Evolutionary conservation across 2,113 vertebrate genomes (phyloP).

Genomic region (Tapirus terrestris): DNA sequence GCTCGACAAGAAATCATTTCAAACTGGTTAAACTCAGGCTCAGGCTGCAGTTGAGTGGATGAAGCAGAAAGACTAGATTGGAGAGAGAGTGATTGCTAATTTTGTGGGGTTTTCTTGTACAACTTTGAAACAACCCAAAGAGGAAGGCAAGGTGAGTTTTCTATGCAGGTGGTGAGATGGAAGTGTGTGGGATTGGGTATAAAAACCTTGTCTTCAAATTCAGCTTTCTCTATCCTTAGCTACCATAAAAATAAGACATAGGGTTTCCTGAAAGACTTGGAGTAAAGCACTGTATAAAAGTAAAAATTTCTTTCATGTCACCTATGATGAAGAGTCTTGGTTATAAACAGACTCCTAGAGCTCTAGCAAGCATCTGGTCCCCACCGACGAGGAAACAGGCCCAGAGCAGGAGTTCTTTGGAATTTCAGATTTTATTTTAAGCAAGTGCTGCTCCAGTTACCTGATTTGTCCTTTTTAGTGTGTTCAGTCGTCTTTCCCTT

Average conservation of each 20-base stretch:
- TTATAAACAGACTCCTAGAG: neutral
- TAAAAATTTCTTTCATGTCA: fast-evolving
- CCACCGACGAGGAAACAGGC: neutral
- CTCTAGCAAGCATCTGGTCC: fast-evolving
- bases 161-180: neutral
- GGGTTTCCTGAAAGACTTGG: neutral
- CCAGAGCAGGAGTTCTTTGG: neutral
- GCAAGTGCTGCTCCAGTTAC: too few species aligned
- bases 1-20: too few species aligned
- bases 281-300: neutral
- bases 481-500: neutral
- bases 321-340: neutral
- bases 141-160: neutral
- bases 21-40: neutral
- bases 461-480: neutral
- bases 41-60: neutral
- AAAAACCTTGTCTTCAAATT: neutral
- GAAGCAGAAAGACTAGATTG: neutral
- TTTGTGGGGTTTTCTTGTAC: fast-evolving
- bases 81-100: neutral
- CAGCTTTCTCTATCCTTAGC: fast-evolving
- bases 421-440: neutral
- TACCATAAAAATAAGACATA: neutral
- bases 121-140: neutral
- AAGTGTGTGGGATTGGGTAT: neutral